Conservation (phyloP, 2,113 vertebrate species). For the Rhabdomys dilectus region DNA sequence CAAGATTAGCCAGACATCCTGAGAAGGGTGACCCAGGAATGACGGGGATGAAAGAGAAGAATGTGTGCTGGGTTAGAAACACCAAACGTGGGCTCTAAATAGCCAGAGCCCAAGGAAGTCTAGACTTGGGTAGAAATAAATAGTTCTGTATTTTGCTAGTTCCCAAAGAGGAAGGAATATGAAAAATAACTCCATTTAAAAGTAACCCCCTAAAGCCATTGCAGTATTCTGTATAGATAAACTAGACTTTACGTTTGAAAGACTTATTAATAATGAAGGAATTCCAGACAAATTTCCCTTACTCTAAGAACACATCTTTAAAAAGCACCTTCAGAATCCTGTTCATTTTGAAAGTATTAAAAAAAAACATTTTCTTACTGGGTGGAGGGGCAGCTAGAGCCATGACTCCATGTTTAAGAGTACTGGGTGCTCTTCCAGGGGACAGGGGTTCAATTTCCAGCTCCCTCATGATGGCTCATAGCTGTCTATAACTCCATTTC, state of each 20-base stretch:
- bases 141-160: slow-evolving; percentile 48
- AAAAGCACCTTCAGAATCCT: background rate
- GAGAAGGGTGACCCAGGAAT: slow-evolving; percentile 49
- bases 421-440: background rate
- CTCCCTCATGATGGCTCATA: background rate
- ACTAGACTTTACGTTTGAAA: background rate
- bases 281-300: background rate
- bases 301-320: background rate
- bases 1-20: slow-evolving; percentile 69
- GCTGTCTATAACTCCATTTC: background rate
- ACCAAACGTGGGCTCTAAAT: slow-evolving; percentile 69
- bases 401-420: background rate
- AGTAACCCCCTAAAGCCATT: background rate
- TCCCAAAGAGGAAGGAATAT: slow-evolving; percentile 10
- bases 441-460: background rate
- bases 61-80: slow-evolving; percentile 59
- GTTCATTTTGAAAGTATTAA: slow-evolving; percentile 54
- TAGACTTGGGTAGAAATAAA: slow-evolving; percentile 64
- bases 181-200: slow-evolving; percentile 39
- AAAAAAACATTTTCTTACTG: background rate
- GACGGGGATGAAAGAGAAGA: slow-evolving; percentile 72
- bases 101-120: slow-evolving; percentile 56
- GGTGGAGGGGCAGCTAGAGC: background rate
- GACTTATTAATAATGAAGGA: slow-evolving; percentile 24
- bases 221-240: slow-evolving; percentile 35